Evolutionary conservation across 2,113 vertebrate genomes (phyloP).

Genomic region (Varanus komodoensis): DNA sequence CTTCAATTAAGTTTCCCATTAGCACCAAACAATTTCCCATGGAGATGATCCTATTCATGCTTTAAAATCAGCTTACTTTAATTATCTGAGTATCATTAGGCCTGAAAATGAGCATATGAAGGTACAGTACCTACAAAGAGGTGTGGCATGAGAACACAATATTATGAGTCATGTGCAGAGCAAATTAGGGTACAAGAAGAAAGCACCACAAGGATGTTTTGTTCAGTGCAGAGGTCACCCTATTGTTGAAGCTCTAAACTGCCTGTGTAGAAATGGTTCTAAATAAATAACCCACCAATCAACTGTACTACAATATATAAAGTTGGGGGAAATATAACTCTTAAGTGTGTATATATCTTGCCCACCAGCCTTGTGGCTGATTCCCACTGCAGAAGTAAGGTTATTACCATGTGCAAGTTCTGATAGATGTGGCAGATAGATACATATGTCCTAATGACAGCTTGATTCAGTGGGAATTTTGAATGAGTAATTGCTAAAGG

Average conservation of each 20-base stretch:
- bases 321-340: background rate
- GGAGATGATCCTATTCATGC: background rate
- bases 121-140: background rate
- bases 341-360: background rate
- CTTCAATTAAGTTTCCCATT: background rate
- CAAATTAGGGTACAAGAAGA: background rate
- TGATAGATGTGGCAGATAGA: background rate
- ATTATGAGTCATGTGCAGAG: background rate
- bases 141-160: background rate
- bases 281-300: background rate
- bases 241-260: background rate
- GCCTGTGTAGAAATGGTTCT: background rate
- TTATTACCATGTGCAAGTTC: background rate
- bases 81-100: background rate
- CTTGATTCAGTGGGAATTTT: conserved; percentile 12
- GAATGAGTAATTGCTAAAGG: conserved; percentile 12
- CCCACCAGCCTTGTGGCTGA: background rate
- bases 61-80: background rate
- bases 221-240: too few species aligned
- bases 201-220: background rate
- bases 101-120: background rate
- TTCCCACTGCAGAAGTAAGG: background rate
- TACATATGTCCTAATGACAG: background rate
- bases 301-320: background rate
- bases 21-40: background rate